phyloP scores from a whole-genome alignment of 2,888 invertebrate genomes.

The Dexiosoma caninum region DNA sequence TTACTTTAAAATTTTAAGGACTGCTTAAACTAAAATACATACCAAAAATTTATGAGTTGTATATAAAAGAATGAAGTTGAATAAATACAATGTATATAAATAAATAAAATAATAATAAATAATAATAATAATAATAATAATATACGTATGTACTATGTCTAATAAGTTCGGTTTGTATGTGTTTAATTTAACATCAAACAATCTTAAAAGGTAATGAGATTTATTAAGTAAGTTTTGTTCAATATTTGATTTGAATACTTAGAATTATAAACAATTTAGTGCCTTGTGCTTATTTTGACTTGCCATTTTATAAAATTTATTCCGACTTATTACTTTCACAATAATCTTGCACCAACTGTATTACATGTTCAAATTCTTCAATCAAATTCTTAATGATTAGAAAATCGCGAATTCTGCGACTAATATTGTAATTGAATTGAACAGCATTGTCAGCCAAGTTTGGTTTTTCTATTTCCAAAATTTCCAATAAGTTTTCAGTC shows the following conservation, averaged over 20 bases:
- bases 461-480: slow-evolving; percentile 54
- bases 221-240: slow-evolving; percentile 7
- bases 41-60: neutral
- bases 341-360: slow-evolving; percentile 42
- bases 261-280: neutral
- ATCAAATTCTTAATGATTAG: slow-evolving; percentile 63
- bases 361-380: slow-evolving; percentile 53
- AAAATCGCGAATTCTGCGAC: slow-evolving; percentile 57
- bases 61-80: neutral
- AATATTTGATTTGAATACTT: neutral
- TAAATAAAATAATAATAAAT: neutral
- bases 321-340: slow-evolving; percentile 34
- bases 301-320: neutral
- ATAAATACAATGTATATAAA: neutral
- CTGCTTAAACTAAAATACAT: neutral
- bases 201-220: slow-evolving; percentile 42
- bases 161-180: too few species aligned
- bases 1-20: neutral
- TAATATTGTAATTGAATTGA: slow-evolving; percentile 26
- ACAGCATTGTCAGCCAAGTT: slow-evolving; percentile 35
- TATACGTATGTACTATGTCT: neutral
- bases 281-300: neutral
- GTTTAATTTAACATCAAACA: slow-evolving; percentile 40
- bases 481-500: slow-evolving; percentile 36
- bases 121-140: neutral